Percentiles rank a stretch among this genome's conserved stretches.
These are phyloP conservation scores for Coryphaenoides rupestris DNA, from an alignment of 2,113 vertebrate species.

Conservation along the genomic window DNA sequence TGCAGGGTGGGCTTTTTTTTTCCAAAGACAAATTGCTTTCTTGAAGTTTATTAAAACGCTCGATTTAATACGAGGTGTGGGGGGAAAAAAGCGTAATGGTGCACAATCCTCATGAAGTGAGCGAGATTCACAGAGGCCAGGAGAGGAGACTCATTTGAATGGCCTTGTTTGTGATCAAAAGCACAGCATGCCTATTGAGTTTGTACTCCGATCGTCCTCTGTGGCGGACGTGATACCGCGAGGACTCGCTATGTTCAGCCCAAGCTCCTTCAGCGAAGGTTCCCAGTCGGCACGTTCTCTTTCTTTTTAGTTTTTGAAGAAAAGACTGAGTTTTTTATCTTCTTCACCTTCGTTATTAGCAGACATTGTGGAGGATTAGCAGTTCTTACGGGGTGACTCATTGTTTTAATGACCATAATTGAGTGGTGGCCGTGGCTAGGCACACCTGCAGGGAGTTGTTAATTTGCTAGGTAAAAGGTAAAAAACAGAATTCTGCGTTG, in stretches of 20 bases:
- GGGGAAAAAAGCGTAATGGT: background rate
- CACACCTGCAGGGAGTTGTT: no score
- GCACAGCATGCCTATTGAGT: conserved; percentile 1
- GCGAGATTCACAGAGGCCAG: conserved; percentile 1
- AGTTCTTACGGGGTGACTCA: no score
- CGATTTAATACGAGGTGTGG: background rate
- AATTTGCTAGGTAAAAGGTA: no score
- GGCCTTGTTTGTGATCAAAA: conserved; percentile 20
- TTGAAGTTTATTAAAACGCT: conserved; percentile 16
- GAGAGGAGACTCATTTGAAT: conserved; percentile 1
- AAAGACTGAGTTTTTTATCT: no score
- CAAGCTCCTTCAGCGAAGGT: no score
- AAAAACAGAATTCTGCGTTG: no score
- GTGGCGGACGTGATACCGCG: background rate
- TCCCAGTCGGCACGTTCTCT: no score
- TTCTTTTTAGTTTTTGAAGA: no score
- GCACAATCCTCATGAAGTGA: background rate
- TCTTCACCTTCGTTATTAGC: no score
- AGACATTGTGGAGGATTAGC: no score
- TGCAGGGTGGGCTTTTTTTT: conserved; percentile 1
- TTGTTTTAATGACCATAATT: no score
- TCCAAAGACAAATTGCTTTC: conserved; percentile 20
- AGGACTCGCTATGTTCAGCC: conserved; percentile 7
- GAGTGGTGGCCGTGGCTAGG: no score
- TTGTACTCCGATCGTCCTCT: background rate